Evolutionary conservation across 2,888 invertebrate species (phyloP), one percentile per base, ranked within the genome.

Genomic region (Taenaris catops): DNA sequence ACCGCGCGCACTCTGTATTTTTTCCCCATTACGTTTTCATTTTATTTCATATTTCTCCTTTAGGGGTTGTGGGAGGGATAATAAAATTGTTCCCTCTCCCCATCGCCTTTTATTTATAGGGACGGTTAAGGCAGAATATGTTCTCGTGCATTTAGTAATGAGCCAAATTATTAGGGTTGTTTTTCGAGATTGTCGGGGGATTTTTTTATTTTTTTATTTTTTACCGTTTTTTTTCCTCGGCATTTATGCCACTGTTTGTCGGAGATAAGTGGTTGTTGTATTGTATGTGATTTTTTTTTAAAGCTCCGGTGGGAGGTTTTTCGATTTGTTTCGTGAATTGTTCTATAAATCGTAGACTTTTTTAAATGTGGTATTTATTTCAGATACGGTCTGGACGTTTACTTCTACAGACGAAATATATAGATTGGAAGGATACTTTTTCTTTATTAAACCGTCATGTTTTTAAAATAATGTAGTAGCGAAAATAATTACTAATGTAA

Each of bases 21-120:
- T 84, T 86, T 86, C 75, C 79, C 81, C 80, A 84, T 86, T 84
- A 84, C 78, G 75, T 84, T 86, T 86, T 81, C 86, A 86, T 84
- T 86, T 86, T 86, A 84, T 84, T 83, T 83, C 84, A 86, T 83
- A 83, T 84, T 84, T 74, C 83, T 80, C 84, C 79, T 78, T 73
- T 62, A 53, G 67, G 72, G 67, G 49, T 46, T 41, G 55, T 12
- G 55, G 61, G 49, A 51, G 63, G 74, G 70, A 75, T 83, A 81
- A 84, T 83, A 84, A 80, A 83, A 80, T 70, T 81, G 81, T 84
- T 83, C 80, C 80, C 83, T 76, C 61, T 65, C 65, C n/a, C 65
- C 67, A 58, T 66, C 74, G 65, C 71, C 66, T 76, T n/a, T 84
- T 81, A 86, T 86, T 86, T 86, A 86, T 84, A 68, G 71, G 63